These are phyloP conservation scores for Kuschelorhynchus macadamiae DNA, from an alignment of 2,888 invertebrate genomes.

Conservation along the genomic window DNA sequence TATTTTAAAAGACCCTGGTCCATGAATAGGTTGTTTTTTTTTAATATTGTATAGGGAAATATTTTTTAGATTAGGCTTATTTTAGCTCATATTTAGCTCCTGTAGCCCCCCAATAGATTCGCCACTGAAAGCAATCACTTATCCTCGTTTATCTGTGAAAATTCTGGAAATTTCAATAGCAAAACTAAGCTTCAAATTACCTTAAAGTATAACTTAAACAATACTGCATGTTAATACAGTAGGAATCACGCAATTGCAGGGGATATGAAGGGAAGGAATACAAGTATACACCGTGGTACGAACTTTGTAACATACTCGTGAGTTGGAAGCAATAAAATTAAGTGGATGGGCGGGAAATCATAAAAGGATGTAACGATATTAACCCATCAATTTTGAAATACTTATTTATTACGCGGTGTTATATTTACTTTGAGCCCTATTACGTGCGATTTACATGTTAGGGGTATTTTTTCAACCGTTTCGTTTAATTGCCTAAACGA, in stretches of 20 bases:
- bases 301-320: constrained; percentile 43
- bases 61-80: too few relatives aligned
- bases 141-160: too few relatives aligned
- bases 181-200: constrained; percentile 37
- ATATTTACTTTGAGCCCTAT: constrained; percentile 20
- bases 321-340: constrained; percentile 61
- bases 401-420: constrained; percentile 38
- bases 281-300: constrained; percentile 41
- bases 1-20: too few relatives aligned
- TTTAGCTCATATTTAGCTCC: too few relatives aligned
- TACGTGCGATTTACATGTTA: constrained; percentile 26
- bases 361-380: constrained; percentile 40
- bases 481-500: constrained; percentile 33
- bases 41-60: too few relatives aligned
- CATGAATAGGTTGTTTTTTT: too few relatives aligned
- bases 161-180: constrained; percentile 38
- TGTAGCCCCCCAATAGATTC: too few relatives aligned
- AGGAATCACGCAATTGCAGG: constrained; percentile 34
- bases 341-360: constrained; percentile 60
- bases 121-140: too few relatives aligned
- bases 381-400: constrained; percentile 44
- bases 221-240: constrained; percentile 22
- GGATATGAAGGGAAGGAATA: constrained; percentile 8
- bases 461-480: constrained; percentile 40
- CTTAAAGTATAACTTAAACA: constrained; percentile 18